phyloP scores from a whole-genome alignment of 2,888 invertebrate species.

The Drosophila gaucha region DNA sequence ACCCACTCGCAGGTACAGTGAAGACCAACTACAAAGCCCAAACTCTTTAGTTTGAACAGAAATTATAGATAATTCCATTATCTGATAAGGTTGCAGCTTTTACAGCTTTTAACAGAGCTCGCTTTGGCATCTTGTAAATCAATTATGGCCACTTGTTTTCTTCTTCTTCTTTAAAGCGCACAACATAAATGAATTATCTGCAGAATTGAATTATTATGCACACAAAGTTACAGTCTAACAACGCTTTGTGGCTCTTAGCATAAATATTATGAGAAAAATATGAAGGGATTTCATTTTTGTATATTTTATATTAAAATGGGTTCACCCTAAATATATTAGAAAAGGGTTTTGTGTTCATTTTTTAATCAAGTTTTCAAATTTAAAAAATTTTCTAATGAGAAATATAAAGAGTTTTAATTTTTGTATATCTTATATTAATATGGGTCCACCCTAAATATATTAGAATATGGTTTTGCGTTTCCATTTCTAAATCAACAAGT shows the following conservation, averaged over 20 bases:
- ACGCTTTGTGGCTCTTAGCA: too few species aligned
- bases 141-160: conserved; percentile 8
- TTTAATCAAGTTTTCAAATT: too few species aligned
- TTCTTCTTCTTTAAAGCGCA: background rate
- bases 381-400: too few species aligned
- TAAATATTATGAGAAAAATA: too few species aligned
- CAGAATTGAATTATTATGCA: background rate
- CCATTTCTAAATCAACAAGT: too few species aligned
- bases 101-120: background rate
- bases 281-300: too few species aligned
- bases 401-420: too few species aligned
- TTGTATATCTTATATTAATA: background rate
- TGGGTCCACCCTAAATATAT: background rate
- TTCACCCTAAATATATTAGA: too few species aligned
- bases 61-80: background rate
- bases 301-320: background rate
- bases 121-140: conserved; percentile 1
- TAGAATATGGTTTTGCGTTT: too few species aligned
- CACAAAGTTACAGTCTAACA: background rate
- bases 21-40: background rate
- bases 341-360: too few species aligned
- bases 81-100: background rate
- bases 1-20: conserved; percentile 23
- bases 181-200: background rate
- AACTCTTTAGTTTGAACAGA: too few species aligned